A percentile compares a stretch with the other conserved stretches of the same genome.
These are phyloP conservation scores for Dreissena rostriformis DNA, from an alignment of 1,140 invertebrate genomes.

Conservation along the genomic window DNA sequence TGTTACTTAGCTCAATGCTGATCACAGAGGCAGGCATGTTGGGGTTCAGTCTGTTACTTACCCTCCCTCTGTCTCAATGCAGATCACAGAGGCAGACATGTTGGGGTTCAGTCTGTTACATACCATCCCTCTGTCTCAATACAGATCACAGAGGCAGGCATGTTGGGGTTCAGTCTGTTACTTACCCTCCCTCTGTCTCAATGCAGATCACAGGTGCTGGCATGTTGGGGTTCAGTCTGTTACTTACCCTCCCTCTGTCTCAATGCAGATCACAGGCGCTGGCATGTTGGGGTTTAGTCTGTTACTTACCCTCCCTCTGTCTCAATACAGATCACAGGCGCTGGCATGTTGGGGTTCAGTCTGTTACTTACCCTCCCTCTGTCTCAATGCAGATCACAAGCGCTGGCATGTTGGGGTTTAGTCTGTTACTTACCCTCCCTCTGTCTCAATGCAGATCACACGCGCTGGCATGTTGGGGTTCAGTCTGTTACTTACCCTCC, in stretches of 20 bases:
- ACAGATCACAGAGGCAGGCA: no score
- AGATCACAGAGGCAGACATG: slow-evolving; percentile 45
- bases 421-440: slow-evolving; percentile 45
- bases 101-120: slow-evolving; percentile 47
- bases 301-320: neutral
- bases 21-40: no score
- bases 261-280: no score
- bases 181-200: slow-evolving; percentile 45
- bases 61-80: slow-evolving; percentile 50
- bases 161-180: no score
- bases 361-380: slow-evolving; percentile 29
- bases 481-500: no score
- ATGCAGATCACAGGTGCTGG: slow-evolving; percentile 49
- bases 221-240: slow-evolving; percentile 35
- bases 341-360: no score
- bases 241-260: no score
- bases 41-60: no score
- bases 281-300: no score
- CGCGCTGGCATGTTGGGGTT: slow-evolving; percentile 43
- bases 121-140: no score
- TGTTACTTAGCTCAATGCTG: no score
- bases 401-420: slow-evolving; percentile 37
- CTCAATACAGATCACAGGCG: no score
- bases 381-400: slow-evolving; percentile 49
- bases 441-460: slow-evolving; percentile 50